Evolutionary conservation across 92 coral and sea anemone genomes (phyloP).

Genomic region (Parazoanthus atlanticus): DNA sequence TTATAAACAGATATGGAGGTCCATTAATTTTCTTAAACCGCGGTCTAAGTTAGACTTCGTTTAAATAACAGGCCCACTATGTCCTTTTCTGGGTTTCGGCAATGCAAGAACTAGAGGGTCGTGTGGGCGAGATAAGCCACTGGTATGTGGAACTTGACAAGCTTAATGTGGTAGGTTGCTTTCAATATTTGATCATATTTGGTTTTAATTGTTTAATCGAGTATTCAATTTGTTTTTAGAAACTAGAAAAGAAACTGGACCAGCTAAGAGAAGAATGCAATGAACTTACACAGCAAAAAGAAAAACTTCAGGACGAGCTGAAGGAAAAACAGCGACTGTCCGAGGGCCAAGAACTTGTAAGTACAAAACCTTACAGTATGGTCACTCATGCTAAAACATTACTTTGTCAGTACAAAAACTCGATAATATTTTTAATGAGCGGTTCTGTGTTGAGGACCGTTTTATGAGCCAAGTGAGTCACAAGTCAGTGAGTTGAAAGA

Average conservation of each 20-base stretch:
- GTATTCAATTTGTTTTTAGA: slow-evolving; percentile 39
- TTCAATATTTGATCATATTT: slow-evolving; percentile 23
- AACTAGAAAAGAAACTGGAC: slow-evolving; percentile 66
- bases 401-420: not conserved
- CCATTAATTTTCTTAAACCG: no score
- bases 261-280: slow-evolving; percentile 71
- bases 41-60: no score
- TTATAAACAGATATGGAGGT: no score
- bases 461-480: no score
- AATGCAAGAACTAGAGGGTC: slow-evolving; percentile 69
- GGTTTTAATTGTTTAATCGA: not conserved
- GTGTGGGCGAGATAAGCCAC: slow-evolving; percentile 65
- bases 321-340: slow-evolving; percentile 77
- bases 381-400: not conserved
- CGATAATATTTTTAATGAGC: not conserved
- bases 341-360: slow-evolving; percentile 82
- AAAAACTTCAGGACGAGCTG: slow-evolving; percentile 81
- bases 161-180: no score
- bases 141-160: slow-evolving; percentile 56
- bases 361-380: slow-evolving; percentile 12
- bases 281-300: slow-evolving; percentile 52
- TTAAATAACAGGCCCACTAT: no score
- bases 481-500: no score
- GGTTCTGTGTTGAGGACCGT: not conserved
- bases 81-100: slow-evolving; percentile 42